A percentile compares a stretch with the other conserved stretches of the same genome.
These are phyloP conservation scores for Caenorhabditis imperialis DNA, from an alignment of 2,888 invertebrate species.

Conservation along the genomic window DNA sequence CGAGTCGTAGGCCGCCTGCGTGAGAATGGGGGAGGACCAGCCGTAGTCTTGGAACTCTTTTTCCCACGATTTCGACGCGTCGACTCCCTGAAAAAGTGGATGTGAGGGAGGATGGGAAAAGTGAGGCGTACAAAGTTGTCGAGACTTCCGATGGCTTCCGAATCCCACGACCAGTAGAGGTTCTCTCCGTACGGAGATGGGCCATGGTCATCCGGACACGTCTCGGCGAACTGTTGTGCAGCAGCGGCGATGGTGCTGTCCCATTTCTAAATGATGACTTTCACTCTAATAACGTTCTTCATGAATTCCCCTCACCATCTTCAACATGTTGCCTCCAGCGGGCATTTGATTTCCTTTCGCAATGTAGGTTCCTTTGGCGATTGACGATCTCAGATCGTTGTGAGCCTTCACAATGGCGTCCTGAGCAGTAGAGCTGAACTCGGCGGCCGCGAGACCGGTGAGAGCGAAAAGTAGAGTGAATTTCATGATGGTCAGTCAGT, in stretches of 20 bases:
- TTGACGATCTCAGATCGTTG: slow-evolving; percentile 22
- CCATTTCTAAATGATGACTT: too few relatives aligned
- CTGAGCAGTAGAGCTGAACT: slow-evolving; percentile 35
- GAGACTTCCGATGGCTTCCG: slow-evolving; percentile 10
- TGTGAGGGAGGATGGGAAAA: too few relatives aligned
- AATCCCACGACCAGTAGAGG: slow-evolving; percentile 29
- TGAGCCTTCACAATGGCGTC: slow-evolving; percentile 30
- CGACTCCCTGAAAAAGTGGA: slow-evolving; percentile 17
- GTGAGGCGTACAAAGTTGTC: slow-evolving; percentile 13
- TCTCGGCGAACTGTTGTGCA: slow-evolving; percentile 37
- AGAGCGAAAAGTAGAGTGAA: slow-evolving; percentile 4
- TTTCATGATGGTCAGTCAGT: slow-evolving; percentile 8
- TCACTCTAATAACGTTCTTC: too few relatives aligned
- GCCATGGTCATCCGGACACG: slow-evolving; percentile 30
- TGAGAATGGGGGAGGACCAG: slow-evolving; percentile 41
- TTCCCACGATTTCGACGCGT: slow-evolving; percentile 44
- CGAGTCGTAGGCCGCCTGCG: slow-evolving; percentile 32
- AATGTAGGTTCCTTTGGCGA: slow-evolving; percentile 36
- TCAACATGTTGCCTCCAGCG: slow-evolving; percentile 33
- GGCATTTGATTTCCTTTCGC: slow-evolving; percentile 21
- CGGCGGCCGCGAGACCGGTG: slow-evolving; percentile 1
- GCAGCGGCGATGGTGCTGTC: slow-evolving; percentile 21
- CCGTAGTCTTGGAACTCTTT: slow-evolving; percentile 54
- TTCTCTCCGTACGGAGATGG: slow-evolving; percentile 33
- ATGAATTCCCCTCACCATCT: too few relatives aligned